These are phyloP conservation scores for Oxygymnocypris stewartii DNA, from an alignment of 2,113 vertebrate species.

Conservation along the genomic window DNA sequence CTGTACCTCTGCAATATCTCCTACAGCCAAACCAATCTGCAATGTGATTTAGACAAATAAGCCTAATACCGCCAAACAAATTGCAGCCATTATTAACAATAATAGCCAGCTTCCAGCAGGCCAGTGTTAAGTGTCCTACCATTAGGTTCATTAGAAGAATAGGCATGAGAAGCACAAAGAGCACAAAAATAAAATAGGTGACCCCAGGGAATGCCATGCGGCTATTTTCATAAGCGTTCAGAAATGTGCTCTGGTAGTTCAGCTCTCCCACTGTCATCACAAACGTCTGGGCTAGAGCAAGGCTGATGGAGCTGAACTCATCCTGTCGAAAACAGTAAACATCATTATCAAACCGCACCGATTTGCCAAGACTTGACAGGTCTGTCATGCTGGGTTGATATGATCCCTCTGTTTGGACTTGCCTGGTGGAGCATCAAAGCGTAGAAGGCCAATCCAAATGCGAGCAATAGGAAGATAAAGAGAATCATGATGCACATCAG, in stretches of 20 bases:
- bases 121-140: constrained; percentile 71
- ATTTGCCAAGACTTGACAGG: neutral
- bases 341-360: neutral
- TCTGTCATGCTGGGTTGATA: constrained; percentile 1
- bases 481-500: constrained; percentile 83
- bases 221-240: constrained; percentile 74
- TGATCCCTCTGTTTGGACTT: constrained; percentile 49
- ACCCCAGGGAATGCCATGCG: constrained; percentile 79
- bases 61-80: constrained; percentile 2
- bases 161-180: constrained; percentile 88
- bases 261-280: constrained; percentile 97
- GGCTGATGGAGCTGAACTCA: constrained; percentile 78
- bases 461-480: constrained; percentile 88
- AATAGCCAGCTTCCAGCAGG: neutral
- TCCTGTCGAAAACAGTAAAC: constrained; percentile 67
- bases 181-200: constrained; percentile 81
- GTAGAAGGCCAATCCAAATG: constrained; percentile 89
- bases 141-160: constrained; percentile 95
- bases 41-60: constrained; percentile 45
- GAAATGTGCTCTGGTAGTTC: constrained; percentile 88
- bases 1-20: constrained; percentile 96
- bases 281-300: constrained; percentile 92
- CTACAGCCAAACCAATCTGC: constrained; percentile 96
- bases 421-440: constrained; percentile 90
- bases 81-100: constrained; percentile 14